These are phyloP conservation scores for Patiria miniata DNA, from an alignment of 35 echinoderm and acorn worm genomes.

Conservation along the genomic window DNA sequence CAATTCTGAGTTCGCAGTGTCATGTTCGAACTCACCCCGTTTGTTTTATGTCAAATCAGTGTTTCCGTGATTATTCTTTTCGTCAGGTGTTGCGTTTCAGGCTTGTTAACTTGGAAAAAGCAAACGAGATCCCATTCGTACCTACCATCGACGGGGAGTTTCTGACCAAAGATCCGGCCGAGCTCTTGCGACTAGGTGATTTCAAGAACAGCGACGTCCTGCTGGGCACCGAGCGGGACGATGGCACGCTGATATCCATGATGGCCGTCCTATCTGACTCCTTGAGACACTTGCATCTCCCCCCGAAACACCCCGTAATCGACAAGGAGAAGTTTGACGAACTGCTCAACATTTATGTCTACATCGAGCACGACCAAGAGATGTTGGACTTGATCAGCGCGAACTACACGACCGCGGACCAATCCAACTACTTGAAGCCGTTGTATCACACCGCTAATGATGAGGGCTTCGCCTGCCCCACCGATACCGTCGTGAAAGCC, in stretches of 20 bases:
- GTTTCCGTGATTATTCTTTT: too few relatives aligned
- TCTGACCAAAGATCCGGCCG: background rate
- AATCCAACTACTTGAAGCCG: background rate
- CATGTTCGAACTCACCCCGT: too few relatives aligned
- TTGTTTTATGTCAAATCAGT: too few relatives aligned
- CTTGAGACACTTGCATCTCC: background rate
- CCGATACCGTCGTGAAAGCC: conserved; percentile 19
- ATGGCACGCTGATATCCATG: background rate
- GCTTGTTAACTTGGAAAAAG: too few relatives aligned
- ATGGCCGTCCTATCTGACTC: background rate
- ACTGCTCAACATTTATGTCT: background rate
- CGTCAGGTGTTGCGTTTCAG: too few relatives aligned
- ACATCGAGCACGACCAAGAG: background rate
- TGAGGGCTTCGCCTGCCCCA: conserved; percentile 43
- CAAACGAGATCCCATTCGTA: background rate
- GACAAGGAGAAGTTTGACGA: background rate
- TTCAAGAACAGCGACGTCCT: background rate
- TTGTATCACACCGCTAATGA: background rate
- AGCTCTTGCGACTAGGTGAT: background rate
- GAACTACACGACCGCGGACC: background rate
- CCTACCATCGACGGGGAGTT: background rate
- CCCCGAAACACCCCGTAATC: background rate
- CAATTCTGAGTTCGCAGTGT: too few relatives aligned
- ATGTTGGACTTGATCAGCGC: background rate
- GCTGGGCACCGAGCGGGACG: background rate